Conservation (phyloP, 2,797 vertebrate genomes). For the Eulemur mongoz region DNA sequence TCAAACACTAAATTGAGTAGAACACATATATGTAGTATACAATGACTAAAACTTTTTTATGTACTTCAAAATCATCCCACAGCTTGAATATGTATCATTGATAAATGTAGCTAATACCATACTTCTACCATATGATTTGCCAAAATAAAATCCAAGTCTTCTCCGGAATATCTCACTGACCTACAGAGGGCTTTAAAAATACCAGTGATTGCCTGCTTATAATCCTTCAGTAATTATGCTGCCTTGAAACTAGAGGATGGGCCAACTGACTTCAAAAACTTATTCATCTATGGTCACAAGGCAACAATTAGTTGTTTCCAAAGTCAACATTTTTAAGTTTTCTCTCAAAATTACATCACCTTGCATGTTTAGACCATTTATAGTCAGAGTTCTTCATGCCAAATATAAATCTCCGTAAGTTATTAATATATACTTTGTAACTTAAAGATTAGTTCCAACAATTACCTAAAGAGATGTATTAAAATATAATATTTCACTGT, state of each 20-base stretch:
- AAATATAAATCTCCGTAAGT: conserved; percentile 24
- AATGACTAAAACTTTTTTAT: neutral
- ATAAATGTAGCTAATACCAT: neutral
- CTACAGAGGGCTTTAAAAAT: neutral
- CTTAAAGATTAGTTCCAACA: neutral
- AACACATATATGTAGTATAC: neutral
- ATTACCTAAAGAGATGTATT: neutral
- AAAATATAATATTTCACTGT: neutral
- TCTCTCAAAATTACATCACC: conserved; percentile 48
- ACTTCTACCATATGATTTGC: conserved; percentile 58
- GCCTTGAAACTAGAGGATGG: neutral
- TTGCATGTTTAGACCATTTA: neutral
- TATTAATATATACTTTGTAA: conserved; percentile 3
- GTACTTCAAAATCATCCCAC: neutral
- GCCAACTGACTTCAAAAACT: neutral
- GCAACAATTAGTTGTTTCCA: neutral
- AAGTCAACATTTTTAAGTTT: conserved; percentile 45
- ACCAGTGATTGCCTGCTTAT: neutral
- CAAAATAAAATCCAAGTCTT: neutral
- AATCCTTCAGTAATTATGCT: neutral
- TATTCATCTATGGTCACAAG: neutral
- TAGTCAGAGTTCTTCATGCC: neutral
- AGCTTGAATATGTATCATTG: neutral
- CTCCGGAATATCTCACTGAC: neutral
- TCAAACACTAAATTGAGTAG: conserved; percentile 32